phyloP scores from a whole-genome alignment of 2,888 invertebrate genomes.

The Eupithecia insigniata region DNA sequence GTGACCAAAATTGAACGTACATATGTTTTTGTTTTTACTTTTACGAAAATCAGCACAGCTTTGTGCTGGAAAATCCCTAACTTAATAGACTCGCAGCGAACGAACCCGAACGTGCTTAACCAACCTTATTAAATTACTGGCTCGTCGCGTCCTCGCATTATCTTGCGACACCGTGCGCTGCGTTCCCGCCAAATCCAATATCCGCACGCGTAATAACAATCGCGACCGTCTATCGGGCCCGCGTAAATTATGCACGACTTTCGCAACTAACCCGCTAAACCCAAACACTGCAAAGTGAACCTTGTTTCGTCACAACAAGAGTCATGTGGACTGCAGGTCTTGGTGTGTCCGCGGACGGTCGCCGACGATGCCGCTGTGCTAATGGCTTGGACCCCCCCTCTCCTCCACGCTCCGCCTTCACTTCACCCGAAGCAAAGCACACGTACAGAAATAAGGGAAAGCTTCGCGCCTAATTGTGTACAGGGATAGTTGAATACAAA shows the following conservation, averaged over 20 bases:
- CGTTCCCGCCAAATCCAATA: conserved; percentile 79
- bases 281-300: conserved; percentile 44
- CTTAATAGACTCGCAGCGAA: conserved; percentile 46
- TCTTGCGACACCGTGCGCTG: conserved; percentile 67
- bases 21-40: conserved; percentile 7
- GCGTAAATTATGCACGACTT: conserved; percentile 81
- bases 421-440: conserved; percentile 62
- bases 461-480: conserved; percentile 69
- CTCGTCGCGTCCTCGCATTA: conserved; percentile 53
- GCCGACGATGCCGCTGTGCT: conserved; percentile 71
- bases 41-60: conserved; percentile 8
- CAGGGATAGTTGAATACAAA: conserved; percentile 60
- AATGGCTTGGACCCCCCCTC: conserved; percentile 72
- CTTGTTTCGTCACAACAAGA: conserved; percentile 38
- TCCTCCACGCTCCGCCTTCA: conserved; percentile 43
- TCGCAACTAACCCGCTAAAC: conserved; percentile 45
- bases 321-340: conserved; percentile 32
- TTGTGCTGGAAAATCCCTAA: conserved; percentile 39
- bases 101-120: conserved; percentile 46
- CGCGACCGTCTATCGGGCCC: conserved; percentile 81
- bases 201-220: conserved; percentile 82
- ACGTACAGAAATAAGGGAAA: conserved; percentile 72
- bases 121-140: conserved; percentile 51
- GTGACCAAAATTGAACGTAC: too few relatives aligned
- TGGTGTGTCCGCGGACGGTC: conserved; percentile 62